Evolutionary conservation across 2,113 vertebrate genomes (phyloP), one percentile per base, ranked within the genome.

Genomic region (Colaptes auratus): DNA sequence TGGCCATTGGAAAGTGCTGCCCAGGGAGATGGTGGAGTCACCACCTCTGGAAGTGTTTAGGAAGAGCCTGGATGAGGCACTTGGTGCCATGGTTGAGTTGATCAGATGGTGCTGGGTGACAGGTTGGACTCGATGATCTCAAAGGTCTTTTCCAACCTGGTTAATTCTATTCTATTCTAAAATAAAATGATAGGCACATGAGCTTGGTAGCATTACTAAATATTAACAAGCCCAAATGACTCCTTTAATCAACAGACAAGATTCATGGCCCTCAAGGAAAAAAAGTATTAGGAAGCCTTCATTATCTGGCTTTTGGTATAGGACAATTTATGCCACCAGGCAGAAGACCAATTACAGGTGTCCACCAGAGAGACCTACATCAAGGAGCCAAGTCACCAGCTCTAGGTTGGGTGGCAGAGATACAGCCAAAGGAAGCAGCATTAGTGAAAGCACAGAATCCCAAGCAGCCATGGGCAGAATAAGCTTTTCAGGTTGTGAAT

Each of bases 401-500:
- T 74, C 56, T 53, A 31, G 6, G 15, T 80, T 71, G 88, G 77
- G 36, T 4, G n/a, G 33, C 21, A 93, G 30, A 60, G 13, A 72
- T 8, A 72, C 0, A 0, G 6, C 64, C 50, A 91, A 89, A 42
- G 52, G 60, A 90, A 74, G 33, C 4, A 78, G 61, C 46, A 56
- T 63, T 16, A 77, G 35, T 14, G 18, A 48, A 88, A 86, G 55
- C 61, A 91, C 56, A 81, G 70, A 89, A 36, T 10, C 33, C 46
- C 56, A 52, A 36, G 79, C 8, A 88, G 24, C 12, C 50, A 55
- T 46, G 61, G 39, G 31, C 1, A 89, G 64, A 87, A 55, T 53
- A 76, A 76, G 76, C 36, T 84, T 89, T 92, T 91, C 75, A 91
- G 56, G 33, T 17, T 80, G 28, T 77, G 33, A 94, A 87, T 82